Percentiles rank a stretch among this genome's conserved stretches.
Conservation (phyloP, 2,888 invertebrate genomes). For the Ypsolopha sequella region DNA sequence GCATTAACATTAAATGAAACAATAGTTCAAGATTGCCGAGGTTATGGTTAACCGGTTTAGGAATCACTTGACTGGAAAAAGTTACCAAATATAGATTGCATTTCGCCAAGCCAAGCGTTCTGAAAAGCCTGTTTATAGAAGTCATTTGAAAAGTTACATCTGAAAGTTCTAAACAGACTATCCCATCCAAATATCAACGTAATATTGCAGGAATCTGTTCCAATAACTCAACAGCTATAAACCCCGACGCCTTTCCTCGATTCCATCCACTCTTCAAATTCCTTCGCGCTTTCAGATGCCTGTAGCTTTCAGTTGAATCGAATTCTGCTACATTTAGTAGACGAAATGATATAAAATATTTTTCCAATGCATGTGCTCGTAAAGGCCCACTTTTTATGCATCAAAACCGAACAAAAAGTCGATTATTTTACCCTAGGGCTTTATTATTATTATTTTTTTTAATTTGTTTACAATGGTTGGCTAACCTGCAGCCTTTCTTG, state of each 20-base stretch:
- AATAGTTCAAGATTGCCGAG: too few species aligned
- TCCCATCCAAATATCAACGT: neutral
- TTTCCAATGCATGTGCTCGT: too few species aligned
- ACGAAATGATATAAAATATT: neutral
- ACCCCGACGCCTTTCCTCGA: neutral
- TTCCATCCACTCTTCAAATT: neutral
- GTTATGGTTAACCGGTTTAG: too few species aligned
- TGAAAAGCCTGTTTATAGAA: neutral
- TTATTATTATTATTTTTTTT: too few species aligned
- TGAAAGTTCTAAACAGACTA: neutral
- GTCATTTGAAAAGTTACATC: neutral
- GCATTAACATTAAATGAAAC: too few species aligned
- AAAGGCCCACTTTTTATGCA: too few species aligned
- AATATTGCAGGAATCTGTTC: neutral
- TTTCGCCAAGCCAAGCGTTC: neutral
- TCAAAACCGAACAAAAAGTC: too few species aligned
- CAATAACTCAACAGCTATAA: neutral
- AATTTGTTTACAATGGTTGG: too few species aligned
- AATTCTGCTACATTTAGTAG: slow-evolving; percentile 21
- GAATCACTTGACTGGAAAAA: too few species aligned
- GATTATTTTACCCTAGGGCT: too few species aligned
- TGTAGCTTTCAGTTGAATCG: slow-evolving; percentile 10
- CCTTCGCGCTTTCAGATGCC: slow-evolving; percentile 4
- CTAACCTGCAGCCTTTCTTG: too few species aligned
- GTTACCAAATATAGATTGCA: too few species aligned